phyloP scores from a whole-genome alignment of 2,888 invertebrate species.

The Gastrophysa polygoni region DNA sequence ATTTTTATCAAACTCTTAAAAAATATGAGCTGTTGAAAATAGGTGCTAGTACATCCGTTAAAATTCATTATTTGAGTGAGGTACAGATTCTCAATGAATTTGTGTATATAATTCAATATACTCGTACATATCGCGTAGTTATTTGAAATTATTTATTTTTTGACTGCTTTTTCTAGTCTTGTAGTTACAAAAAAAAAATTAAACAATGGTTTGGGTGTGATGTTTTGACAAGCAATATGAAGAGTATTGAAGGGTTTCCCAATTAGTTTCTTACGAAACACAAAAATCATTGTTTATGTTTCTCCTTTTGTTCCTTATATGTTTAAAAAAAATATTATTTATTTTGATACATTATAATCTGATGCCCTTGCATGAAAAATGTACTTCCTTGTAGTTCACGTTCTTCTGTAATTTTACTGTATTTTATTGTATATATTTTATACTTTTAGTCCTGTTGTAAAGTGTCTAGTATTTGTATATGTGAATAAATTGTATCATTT shows the following conservation, averaged over 20 bases:
- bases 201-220: slow-evolving; percentile 16
- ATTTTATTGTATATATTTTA: slow-evolving; percentile 26
- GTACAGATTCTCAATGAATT: not conserved
- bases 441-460: slow-evolving; percentile 15
- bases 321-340: slow-evolving; percentile 18
- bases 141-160: slow-evolving; percentile 29
- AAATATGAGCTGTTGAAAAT: too few species aligned
- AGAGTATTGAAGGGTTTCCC: not conserved
- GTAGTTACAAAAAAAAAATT: slow-evolving; percentile 21
- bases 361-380: slow-evolving; percentile 17
- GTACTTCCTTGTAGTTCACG: not conserved
- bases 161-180: slow-evolving; percentile 36
- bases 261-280: not conserved
- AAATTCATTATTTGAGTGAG: too few species aligned
- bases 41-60: too few species aligned
- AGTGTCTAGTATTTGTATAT: slow-evolving; percentile 20
- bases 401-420: slow-evolving; percentile 14
- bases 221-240: not conserved
- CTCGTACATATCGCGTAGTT: not conserved
- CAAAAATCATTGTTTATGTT: slow-evolving; percentile 16
- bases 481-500: not conserved
- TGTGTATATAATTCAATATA: not conserved
- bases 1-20: too few species aligned
- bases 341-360: slow-evolving; percentile 15
- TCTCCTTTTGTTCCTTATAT: slow-evolving; percentile 21